phyloP scores from a whole-genome alignment of 2,113 vertebrate genomes.

The Mustela nigripes region DNA sequence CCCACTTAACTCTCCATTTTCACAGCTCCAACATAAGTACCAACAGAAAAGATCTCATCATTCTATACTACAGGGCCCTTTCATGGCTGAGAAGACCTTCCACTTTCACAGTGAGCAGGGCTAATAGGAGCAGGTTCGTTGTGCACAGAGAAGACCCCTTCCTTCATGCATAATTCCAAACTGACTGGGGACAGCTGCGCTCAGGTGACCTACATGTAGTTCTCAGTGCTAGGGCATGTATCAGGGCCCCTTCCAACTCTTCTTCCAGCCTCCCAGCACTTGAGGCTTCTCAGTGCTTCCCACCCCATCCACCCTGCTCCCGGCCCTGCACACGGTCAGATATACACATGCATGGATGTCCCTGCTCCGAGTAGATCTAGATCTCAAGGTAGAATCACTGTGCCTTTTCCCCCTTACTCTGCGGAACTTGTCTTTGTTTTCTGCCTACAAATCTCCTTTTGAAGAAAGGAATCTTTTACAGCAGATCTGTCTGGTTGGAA shows the following conservation, averaged over 20 bases:
- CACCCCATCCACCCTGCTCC: accelerated
- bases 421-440: neutral
- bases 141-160: neutral
- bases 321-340: neutral
- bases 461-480: neutral
- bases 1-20: neutral
- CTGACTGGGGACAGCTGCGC: neutral
- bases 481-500: neutral
- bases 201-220: neutral
- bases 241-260: neutral
- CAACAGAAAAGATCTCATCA: neutral
- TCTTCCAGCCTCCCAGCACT: neutral
- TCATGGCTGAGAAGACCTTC: neutral
- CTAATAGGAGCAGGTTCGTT: neutral
- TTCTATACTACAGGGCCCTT: neutral
- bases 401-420: neutral
- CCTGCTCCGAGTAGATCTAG: neutral
- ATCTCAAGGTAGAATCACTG: neutral
- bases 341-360: accelerated
- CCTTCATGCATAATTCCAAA: neutral
- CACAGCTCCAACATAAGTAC: neutral
- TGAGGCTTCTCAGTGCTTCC: neutral
- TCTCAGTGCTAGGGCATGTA: neutral
- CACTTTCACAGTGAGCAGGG: neutral
- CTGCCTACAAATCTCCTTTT: neutral